phyloP scores from a whole-genome alignment of 2,113 vertebrate species.

The Coryphaenoides rupestris region DNA sequence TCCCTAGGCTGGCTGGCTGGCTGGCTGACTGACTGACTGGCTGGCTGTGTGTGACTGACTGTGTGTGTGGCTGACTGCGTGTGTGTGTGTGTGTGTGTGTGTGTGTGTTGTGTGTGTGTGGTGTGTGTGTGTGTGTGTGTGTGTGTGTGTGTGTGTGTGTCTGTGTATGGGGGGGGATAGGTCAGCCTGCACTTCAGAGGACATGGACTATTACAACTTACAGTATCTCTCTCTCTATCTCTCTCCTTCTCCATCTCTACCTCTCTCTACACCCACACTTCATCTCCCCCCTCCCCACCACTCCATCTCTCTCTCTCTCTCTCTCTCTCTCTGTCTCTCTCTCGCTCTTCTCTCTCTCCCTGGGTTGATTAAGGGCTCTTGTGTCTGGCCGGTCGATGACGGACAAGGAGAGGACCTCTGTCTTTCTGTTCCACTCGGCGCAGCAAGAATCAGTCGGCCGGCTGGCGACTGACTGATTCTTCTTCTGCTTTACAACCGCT shows the following conservation, averaged over 20 bases:
- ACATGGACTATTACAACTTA: neutral
- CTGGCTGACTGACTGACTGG: conserved; percentile 12
- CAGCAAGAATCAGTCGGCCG: too few relatives aligned
- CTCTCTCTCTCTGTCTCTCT: too few relatives aligned
- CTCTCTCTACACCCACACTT: neutral
- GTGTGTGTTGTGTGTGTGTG: conserved; percentile 15
- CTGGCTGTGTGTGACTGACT: too few relatives aligned
- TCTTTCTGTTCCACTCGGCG: too few relatives aligned
- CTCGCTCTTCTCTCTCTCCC: too few relatives aligned
- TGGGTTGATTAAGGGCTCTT: too few relatives aligned
- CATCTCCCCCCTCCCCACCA: too few relatives aligned
- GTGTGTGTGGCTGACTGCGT: conserved; percentile 17
- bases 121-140: conserved; percentile 18
- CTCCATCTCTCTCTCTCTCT: too few relatives aligned
- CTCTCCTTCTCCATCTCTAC: neutral
- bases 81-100: conserved; percentile 18
- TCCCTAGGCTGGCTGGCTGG: conserved; percentile 26
- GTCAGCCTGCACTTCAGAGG: conserved; percentile 7
- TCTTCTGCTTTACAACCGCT: too few relatives aligned
- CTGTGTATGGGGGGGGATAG: conserved; percentile 3
- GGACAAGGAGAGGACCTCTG: too few relatives aligned
- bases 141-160: conserved; percentile 17
- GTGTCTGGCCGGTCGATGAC: too few relatives aligned
- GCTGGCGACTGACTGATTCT: too few relatives aligned
- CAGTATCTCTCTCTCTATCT: neutral